Percentiles rank a stretch among this genome's conserved stretches.
phyloP scores from a whole-genome alignment of 1,140 invertebrate genomes.

The Vollenhovia emeryi region DNA sequence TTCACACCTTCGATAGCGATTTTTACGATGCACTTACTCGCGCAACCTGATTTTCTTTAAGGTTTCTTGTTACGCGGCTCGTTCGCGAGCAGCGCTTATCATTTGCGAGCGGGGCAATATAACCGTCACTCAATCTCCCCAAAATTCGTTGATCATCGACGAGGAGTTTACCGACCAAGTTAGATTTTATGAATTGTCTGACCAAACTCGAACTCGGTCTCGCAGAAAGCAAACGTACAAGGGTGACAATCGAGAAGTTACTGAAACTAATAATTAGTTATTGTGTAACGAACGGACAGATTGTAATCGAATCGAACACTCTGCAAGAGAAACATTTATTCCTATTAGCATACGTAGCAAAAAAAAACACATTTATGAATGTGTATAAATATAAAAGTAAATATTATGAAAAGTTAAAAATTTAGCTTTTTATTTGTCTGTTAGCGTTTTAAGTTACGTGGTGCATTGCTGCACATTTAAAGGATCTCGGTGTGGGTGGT shows the following conservation, averaged over 20 bases:
- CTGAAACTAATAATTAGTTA: neutral
- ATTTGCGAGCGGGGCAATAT: neutral
- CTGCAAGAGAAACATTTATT: neutral
- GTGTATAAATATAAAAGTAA: neutral
- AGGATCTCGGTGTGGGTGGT: neutral
- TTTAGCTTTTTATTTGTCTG: too few species aligned
- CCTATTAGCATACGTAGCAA: neutral
- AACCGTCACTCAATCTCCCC: neutral
- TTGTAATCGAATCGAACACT: neutral
- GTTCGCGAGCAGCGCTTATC: neutral
- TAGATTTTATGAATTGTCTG: neutral
- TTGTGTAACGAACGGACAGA: neutral
- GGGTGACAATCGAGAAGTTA: neutral
- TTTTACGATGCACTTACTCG: constrained; percentile 51
- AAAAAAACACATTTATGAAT: neutral
- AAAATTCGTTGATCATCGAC: neutral
- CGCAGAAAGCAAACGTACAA: neutral
- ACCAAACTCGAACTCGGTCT: neutral
- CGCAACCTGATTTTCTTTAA: neutral
- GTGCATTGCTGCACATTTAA: neutral
- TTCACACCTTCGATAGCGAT: neutral
- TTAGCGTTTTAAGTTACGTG: too few species aligned
- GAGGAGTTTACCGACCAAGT: neutral
- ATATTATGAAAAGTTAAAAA: neutral
- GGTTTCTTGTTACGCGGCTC: neutral